Percentiles rank a stretch among this genome's conserved stretches.
phyloP scores from a whole-genome alignment of 2,888 invertebrate genomes.

The Spilosoma lubricipeda region DNA sequence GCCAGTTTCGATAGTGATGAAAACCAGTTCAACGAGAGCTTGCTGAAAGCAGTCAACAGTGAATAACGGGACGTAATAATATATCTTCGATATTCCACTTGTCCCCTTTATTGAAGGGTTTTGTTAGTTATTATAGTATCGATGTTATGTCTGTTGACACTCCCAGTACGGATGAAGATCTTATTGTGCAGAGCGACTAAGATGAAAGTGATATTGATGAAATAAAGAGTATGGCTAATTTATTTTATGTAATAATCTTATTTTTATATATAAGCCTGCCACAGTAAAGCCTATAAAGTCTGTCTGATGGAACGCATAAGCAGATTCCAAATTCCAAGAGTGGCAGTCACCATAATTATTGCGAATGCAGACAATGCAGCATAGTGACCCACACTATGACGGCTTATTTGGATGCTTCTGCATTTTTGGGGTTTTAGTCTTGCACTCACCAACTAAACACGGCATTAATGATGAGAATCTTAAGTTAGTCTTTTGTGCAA shows the following conservation, averaged over 20 bases:
- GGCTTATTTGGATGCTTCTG: too few relatives aligned
- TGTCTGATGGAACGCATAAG: too few relatives aligned
- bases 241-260: neutral
- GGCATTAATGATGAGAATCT: too few relatives aligned
- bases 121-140: neutral
- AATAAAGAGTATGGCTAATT: neutral
- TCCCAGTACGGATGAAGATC: neutral
- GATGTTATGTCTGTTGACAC: neutral
- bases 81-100: constrained; percentile 20
- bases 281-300: too few relatives aligned
- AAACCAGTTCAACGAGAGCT: constrained; percentile 49
- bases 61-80: constrained; percentile 48
- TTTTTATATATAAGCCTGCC: neutral
- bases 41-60: constrained; percentile 36
- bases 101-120: constrained; percentile 3
- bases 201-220: neutral
- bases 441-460: too few relatives aligned
- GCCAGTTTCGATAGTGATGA: constrained; percentile 46
- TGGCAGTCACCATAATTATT: too few relatives aligned
- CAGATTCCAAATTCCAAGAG: too few relatives aligned
- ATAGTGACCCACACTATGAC: too few relatives aligned
- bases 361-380: too few relatives aligned
- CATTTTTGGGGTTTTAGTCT: too few relatives aligned
- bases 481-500: too few relatives aligned
- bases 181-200: neutral